Base-by-base conservation (phyloP, 2,888 invertebrate genomes). In the Macaria notata region DNA sequence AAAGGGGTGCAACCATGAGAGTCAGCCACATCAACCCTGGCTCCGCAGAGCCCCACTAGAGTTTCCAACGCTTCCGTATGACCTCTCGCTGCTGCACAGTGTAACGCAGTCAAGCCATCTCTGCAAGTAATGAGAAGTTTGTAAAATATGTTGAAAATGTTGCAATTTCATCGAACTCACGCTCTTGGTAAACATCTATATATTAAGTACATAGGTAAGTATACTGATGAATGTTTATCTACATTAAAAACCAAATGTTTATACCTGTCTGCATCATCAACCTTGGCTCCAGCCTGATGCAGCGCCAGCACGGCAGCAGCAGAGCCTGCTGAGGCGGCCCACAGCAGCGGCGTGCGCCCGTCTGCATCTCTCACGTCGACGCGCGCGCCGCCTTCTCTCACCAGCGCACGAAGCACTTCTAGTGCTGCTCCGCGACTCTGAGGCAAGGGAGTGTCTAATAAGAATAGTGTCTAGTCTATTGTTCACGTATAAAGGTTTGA, bases 301-400 rank as follows among this genome's bases (percentile, higher is more conserved):
- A 99, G 87, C 0, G 97, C 95, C 48, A 97, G 92, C 55, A 99
- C 95, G 0, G 98, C 99, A 66, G 98, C 97, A 0, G 96, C 95
- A 42, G 98, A 98, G 4, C 99, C 99, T 30, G 99, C 98, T 66
- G 98, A 98, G 0, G 99, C 98, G 0, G 99, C 99, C 99, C 99
- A 99, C 8, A 99, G 88, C 52, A 99, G 91, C 0, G 99, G 99
- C 71, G 98, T 98, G 6, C 99, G 92, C 0, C 98, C 97, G 78
- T 99, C 99, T 46, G 96, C 95, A 83, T 99, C 99, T 54, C 94
- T 93, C 0, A 96, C 96, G 67, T 97, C 95, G 0, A 98, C 96
- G 29, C 95, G 93, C 3, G 97, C 96, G 7, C 96, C 95, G 8
- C 95, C 94, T 71, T 95, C 93, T 50, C 94, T 92, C 31, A 98